phyloP scores from a whole-genome alignment of 2,888 invertebrate genomes.

The Chydorus sphaericus region DNA sequence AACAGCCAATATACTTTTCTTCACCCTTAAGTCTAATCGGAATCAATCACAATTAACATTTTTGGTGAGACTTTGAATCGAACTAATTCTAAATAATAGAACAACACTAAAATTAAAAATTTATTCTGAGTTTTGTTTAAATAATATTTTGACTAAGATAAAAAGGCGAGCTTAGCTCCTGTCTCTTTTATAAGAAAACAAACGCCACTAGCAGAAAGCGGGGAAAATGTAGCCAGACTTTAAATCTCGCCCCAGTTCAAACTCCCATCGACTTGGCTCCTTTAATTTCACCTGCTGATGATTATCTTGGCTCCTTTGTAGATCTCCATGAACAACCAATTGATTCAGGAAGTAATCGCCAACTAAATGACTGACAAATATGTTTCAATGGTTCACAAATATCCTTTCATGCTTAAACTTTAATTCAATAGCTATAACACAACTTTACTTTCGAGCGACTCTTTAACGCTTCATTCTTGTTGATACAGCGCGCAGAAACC shows the following conservation, averaged over 20 bases:
- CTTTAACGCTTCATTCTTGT: not conserved
- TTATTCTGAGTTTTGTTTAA: not conserved
- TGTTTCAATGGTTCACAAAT: not conserved
- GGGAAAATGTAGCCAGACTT: too few species aligned
- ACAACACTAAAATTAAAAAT: not conserved
- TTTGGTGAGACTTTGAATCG: too few species aligned
- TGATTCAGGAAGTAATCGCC: not conserved
- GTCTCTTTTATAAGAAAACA: too few species aligned
- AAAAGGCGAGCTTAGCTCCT: not conserved
- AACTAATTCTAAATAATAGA: too few species aligned
- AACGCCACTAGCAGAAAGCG: too few species aligned
- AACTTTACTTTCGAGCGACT: not conserved
- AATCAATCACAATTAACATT: too few species aligned
- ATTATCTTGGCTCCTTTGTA: not conserved
- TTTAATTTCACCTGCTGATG: not conserved
- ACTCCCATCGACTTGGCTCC: too few species aligned
- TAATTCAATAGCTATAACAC: not conserved
- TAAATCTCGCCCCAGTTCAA: too few species aligned
- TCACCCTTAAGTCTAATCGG: too few species aligned
- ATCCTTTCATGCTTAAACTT: not conserved
- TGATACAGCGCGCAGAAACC: not conserved
- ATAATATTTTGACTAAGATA: not conserved
- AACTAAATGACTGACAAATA: not conserved
- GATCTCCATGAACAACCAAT: not conserved
- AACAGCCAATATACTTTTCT: too few species aligned